Conservation (phyloP, 2,797 vertebrate species). For the Bovichtus diacanthus region DNA sequence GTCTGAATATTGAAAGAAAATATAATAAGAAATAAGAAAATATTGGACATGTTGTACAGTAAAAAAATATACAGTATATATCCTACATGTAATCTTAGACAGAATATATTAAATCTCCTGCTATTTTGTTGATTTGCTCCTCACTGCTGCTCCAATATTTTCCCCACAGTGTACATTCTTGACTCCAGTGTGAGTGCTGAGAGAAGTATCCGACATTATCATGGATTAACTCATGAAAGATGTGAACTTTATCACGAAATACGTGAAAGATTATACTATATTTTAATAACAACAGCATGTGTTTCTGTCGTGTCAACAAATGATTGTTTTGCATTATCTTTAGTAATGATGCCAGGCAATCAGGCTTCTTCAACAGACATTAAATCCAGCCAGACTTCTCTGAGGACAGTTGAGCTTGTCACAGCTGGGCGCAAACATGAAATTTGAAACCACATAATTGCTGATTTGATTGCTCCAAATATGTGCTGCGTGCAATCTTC, state of each 20-base stretch:
- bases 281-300: constrained; percentile 19
- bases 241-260: constrained; percentile 11
- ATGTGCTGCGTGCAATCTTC: constrained; percentile 64
- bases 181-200: constrained; percentile 6
- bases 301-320: constrained; percentile 24
- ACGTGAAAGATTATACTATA: not conserved
- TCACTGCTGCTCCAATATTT: constrained; percentile 9
- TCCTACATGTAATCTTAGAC: constrained; percentile 44
- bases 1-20: constrained; percentile 25
- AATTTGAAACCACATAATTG: constrained; percentile 78
- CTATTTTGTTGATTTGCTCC: constrained; percentile 35
- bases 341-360: constrained; percentile 46
- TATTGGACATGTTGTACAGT: not conserved
- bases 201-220: not conserved
- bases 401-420: constrained; percentile 59
- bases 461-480: constrained; percentile 75
- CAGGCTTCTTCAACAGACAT: constrained; percentile 46
- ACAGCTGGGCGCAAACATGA: constrained; percentile 70
- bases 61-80: constrained; percentile 45
- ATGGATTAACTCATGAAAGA: constrained; percentile 3
- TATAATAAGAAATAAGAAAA: no score
- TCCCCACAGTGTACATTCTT: constrained; percentile 35
- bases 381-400: constrained; percentile 57
- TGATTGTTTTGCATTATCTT: constrained; percentile 41
- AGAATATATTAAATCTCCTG: constrained; percentile 38